These are phyloP conservation scores for Hipparchia sbordonii DNA, from an alignment of 2,888 invertebrate genomes.

Conservation along the genomic window DNA sequence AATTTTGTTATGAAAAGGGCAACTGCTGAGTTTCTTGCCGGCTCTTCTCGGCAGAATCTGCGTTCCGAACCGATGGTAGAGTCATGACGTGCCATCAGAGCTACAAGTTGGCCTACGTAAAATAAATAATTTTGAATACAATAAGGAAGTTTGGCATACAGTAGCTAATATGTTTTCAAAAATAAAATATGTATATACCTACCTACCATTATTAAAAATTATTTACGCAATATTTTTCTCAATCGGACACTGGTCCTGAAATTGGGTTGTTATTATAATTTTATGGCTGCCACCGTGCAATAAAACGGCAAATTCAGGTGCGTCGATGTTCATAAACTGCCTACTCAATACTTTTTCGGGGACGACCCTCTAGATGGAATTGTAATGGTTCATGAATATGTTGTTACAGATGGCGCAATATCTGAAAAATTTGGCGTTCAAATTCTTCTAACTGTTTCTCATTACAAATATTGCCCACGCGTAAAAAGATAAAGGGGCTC, in stretches of 20 bases:
- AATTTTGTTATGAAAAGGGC: too few species aligned
- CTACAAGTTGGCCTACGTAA: too few species aligned
- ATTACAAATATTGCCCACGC: not conserved
- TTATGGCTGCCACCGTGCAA: conserved; percentile 41
- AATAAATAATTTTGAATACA: too few species aligned
- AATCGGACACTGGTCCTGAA: conserved; percentile 34
- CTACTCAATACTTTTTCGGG: conserved; percentile 1
- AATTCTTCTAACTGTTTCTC: not conserved
- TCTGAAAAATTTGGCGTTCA: not conserved
- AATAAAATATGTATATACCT: too few species aligned
- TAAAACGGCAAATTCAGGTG: conserved; percentile 36
- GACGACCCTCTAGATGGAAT: conserved; percentile 7
- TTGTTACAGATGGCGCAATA: conserved; percentile 9
- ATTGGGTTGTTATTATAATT: conserved; percentile 51
- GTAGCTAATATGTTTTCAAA: too few species aligned
- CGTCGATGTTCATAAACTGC: conserved; percentile 35
- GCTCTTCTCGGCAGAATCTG: too few species aligned
- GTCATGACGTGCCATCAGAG: too few species aligned
- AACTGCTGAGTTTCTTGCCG: too few species aligned
- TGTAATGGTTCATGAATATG: conserved; percentile 22
- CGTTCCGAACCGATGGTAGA: too few species aligned
- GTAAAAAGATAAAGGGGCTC: not conserved
- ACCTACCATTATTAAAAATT: not conserved
- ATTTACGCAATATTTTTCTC: conserved; percentile 24
- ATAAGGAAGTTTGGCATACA: too few species aligned